Conservation (phyloP, 2,113 vertebrate genomes). For the Ammodytes marinus region DNA sequence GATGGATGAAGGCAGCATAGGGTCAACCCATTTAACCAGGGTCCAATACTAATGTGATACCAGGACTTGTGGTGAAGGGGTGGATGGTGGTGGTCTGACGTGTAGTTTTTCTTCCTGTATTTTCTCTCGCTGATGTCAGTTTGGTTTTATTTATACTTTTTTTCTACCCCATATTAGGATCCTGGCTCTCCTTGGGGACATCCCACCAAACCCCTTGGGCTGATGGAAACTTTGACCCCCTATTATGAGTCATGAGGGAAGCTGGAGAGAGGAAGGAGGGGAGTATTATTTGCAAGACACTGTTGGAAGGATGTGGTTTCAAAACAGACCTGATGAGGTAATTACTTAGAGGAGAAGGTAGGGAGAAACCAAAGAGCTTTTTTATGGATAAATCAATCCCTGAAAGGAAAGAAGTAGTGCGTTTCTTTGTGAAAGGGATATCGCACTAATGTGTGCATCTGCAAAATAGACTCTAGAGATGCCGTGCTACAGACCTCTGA, state of each 20-base stretch:
- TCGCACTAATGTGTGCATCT: constrained; percentile 57
- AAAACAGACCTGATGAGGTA: constrained; percentile 69
- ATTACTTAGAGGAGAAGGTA: constrained; percentile 59
- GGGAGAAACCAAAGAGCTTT: constrained; percentile 59
- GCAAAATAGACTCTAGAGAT: constrained; percentile 39
- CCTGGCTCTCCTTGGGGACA: neutral
- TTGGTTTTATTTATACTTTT: constrained; percentile 2
- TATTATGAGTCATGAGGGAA: constrained; percentile 17
- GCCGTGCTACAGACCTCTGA: constrained; percentile 20
- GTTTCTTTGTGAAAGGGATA: constrained; percentile 66
- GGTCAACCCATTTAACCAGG: constrained; percentile 61
- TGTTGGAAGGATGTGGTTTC: constrained; percentile 44
- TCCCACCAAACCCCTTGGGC: neutral
- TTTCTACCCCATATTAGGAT: neutral
- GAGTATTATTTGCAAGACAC: constrained; percentile 7
- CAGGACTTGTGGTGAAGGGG: constrained; percentile 50
- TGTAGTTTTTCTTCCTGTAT: constrained; percentile 54
- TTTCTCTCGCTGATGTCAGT: constrained; percentile 61
- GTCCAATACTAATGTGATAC: constrained; percentile 77
- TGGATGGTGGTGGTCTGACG: constrained; percentile 33
- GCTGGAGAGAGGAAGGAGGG: neutral
- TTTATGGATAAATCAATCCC: constrained; percentile 77
- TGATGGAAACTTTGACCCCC: constrained; percentile 41
- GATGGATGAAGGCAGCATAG: constrained; percentile 61
- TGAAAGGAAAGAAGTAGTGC: constrained; percentile 53